Percentiles rank a stretch among this genome's conserved stretches.
Conservation (phyloP, 1,140 invertebrate genomes). For the Berghia stephanieae region DNA sequence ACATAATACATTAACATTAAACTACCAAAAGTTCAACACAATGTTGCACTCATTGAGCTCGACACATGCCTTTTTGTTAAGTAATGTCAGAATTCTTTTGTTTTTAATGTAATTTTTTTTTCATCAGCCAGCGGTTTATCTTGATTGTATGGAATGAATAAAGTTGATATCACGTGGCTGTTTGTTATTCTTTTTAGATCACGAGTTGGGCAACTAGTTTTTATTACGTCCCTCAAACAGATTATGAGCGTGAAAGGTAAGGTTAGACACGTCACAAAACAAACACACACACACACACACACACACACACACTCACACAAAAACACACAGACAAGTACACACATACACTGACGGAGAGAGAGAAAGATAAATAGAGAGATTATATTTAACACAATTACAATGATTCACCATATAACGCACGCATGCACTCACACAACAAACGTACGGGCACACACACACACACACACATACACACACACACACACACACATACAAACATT, state of each 20-base stretch:
- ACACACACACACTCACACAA: background rate
- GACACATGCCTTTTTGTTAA: too few relatives aligned
- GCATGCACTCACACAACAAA: background rate
- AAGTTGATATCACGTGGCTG: too few relatives aligned
- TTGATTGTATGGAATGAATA: too few relatives aligned
- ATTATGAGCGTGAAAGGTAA: background rate
- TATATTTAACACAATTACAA: too few relatives aligned
- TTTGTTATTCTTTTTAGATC: too few relatives aligned
- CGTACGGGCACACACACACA: background rate
- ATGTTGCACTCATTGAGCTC: too few relatives aligned
- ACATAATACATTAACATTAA: too few relatives aligned
- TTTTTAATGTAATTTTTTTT: background rate
- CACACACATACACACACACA: background rate
- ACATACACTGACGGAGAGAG: conserved; percentile 1
- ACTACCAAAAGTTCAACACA: too few relatives aligned
- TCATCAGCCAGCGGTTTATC: background rate
- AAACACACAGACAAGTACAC: conserved; percentile 16
- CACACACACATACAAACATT: conserved; percentile 3
- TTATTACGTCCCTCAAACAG: background rate
- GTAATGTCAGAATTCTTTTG: too few relatives aligned
- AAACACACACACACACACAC: background rate
- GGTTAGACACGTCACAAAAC: background rate
- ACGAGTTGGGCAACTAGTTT: too few relatives aligned
- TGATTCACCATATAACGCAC: background rate
- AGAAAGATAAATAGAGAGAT: background rate